Evolutionary conservation across 2,888 invertebrate genomes (phyloP).

Genomic region (Mesoligia furuncula): DNA sequence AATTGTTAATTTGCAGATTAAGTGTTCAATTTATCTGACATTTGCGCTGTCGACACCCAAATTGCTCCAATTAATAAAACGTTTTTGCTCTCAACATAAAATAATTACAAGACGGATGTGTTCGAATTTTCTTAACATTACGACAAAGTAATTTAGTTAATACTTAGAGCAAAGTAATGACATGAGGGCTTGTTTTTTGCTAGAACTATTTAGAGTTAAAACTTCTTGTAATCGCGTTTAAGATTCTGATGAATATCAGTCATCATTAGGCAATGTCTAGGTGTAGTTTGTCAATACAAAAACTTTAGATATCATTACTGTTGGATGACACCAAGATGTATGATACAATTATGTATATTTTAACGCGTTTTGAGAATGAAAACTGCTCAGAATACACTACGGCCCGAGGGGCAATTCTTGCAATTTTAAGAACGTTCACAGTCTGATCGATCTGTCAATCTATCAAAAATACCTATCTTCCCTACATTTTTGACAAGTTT

Average conservation of each 20-base stretch:
- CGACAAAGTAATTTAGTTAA: slow-evolving; percentile 42
- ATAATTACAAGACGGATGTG: slow-evolving; percentile 30
- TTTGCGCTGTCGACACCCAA: slow-evolving; percentile 9
- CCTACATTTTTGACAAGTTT: no score
- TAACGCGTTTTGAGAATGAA: neutral
- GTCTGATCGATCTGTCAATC: no score
- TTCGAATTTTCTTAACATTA: slow-evolving; percentile 23
- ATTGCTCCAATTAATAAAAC: slow-evolving; percentile 15
- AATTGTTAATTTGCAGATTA: neutral
- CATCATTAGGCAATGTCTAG: slow-evolving; percentile 33
- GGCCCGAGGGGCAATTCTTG: neutral
- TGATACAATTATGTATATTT: neutral
- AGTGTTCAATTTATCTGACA: neutral
- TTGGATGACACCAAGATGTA: neutral
- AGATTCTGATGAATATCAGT: slow-evolving; percentile 9
- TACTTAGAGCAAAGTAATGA: slow-evolving; percentile 20
- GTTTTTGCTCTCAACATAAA: slow-evolving; percentile 11
- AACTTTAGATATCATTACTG: slow-evolving; percentile 21
- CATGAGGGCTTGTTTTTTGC: slow-evolving; percentile 21
- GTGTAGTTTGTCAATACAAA: slow-evolving; percentile 26
- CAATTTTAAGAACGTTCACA: no score
- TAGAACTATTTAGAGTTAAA: neutral
- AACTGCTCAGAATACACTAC: neutral
- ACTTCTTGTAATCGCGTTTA: slow-evolving; percentile 4
- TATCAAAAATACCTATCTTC: no score